phyloP scores from a whole-genome alignment of 2,888 invertebrate species.

The Cantharis rustica region DNA sequence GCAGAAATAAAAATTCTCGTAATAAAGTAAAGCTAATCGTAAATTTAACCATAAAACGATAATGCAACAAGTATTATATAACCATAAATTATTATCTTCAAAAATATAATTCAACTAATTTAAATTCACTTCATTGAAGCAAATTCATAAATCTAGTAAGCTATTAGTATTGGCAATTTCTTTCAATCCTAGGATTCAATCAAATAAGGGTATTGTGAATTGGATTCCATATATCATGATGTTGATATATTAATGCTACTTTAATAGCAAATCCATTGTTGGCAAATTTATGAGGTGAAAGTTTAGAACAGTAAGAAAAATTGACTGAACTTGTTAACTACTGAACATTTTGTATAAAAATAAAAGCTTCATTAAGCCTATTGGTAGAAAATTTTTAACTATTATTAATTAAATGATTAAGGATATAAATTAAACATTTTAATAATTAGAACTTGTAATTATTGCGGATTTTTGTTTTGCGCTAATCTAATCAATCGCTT shows the following conservation, averaged over 20 bases:
- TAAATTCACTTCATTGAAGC: not conserved
- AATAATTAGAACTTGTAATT: not conserved
- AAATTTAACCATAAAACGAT: not conserved
- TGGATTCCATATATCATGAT: not conserved
- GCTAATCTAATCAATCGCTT: slow-evolving; percentile 5
- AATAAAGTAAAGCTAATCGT: not conserved
- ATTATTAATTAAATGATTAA: no score
- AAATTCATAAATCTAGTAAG: not conserved
- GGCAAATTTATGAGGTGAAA: not conserved
- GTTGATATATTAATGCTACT: not conserved
- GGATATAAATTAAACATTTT: not conserved
- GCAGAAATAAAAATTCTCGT: not conserved
- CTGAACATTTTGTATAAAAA: not conserved
- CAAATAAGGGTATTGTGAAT: not conserved
- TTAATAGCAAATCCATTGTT: not conserved
- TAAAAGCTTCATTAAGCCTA: no score
- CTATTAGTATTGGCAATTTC: not conserved
- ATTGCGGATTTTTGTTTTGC: not conserved
- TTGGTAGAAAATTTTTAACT: no score
- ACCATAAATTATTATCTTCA: not conserved
- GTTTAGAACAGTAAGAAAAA: not conserved
- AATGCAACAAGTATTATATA: not conserved
- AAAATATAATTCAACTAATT: not conserved
- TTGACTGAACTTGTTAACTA: not conserved
- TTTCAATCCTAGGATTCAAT: not conserved